phyloP scores from a whole-genome alignment of 2,113 vertebrate species.

The Rhadina sibilatrix region DNA sequence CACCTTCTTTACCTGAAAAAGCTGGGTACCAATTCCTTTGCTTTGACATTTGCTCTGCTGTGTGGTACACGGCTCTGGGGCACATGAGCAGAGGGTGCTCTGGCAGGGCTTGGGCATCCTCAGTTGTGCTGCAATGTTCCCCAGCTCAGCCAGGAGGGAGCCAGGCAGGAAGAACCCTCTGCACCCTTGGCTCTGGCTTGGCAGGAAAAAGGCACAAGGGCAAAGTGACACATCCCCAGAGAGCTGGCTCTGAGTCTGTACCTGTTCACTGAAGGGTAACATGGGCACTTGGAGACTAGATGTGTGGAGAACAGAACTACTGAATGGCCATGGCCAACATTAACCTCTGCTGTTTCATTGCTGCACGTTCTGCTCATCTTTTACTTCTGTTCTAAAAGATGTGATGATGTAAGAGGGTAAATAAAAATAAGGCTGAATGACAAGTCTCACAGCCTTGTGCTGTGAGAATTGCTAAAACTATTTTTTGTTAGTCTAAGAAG shows the following conservation, averaged over 20 bases:
- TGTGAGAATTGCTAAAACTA: not conserved
- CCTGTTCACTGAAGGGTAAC: not conserved
- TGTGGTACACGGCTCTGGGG: not conserved
- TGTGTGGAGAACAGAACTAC: not conserved
- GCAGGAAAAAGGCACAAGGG: not conserved
- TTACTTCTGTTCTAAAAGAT: not conserved
- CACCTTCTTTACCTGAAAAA: not conserved
- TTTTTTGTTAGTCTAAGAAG: not conserved
- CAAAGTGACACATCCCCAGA: not conserved
- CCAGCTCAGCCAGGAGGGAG: not conserved
- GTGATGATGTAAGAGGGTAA: not conserved
- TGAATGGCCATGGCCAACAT: not conserved
- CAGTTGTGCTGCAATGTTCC: rapidly evolving
- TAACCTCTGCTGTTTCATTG: not conserved
- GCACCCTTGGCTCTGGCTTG: rapidly evolving
- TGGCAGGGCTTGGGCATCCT: not conserved
- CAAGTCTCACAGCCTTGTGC: not conserved
- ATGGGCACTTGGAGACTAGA: rapidly evolving
- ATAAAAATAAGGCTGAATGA: not conserved
- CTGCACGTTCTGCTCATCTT: not conserved
- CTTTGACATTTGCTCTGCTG: not conserved
- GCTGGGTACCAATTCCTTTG: rapidly evolving
- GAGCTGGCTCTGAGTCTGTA: not conserved
- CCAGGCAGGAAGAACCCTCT: rapidly evolving
- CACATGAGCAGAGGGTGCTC: not conserved